Conservation (phyloP, 2,888 invertebrate genomes). For the Campopleginae sp. region DNA sequence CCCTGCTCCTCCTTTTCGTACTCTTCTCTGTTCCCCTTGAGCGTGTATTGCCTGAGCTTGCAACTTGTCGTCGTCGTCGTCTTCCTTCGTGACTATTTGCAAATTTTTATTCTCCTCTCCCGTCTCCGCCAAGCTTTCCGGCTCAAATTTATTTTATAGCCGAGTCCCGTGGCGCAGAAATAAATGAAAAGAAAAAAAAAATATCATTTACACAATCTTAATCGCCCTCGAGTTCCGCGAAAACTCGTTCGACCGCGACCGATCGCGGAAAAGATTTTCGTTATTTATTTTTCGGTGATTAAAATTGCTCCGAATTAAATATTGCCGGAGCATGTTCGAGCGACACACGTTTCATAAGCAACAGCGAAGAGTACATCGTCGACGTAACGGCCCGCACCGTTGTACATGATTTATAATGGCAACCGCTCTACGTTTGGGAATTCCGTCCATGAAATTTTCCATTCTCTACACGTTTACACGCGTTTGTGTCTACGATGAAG, state of each 20-base stretch:
- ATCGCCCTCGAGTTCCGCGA: not conserved
- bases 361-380: not conserved
- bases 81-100: slow-evolving; percentile 49
- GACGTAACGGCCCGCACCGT: not conserved
- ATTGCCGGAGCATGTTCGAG: not conserved
- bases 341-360: not conserved
- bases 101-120: slow-evolving; percentile 19
- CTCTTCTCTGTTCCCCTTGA: slow-evolving; percentile 59
- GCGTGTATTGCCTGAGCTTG: slow-evolving; percentile 36
- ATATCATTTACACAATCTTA: not conserved
- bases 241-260: too few species aligned
- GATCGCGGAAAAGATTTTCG: not conserved
- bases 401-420: slow-evolving; percentile 32
- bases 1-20: not conserved
- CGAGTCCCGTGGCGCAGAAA: not conserved
- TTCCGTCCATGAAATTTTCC: slow-evolving; percentile 46
- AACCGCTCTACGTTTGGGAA: not conserved
- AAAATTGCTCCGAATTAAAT: not conserved
- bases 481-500: not conserved
- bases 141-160: slow-evolving; percentile 24
- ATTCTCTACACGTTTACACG: slow-evolving; percentile 10
- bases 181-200: not conserved
- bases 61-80: slow-evolving; percentile 40
- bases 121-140: not conserved
- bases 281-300: not conserved